Base-by-base conservation (phyloP, 2,797 vertebrate species). In the Scarus forsteni region DNA sequence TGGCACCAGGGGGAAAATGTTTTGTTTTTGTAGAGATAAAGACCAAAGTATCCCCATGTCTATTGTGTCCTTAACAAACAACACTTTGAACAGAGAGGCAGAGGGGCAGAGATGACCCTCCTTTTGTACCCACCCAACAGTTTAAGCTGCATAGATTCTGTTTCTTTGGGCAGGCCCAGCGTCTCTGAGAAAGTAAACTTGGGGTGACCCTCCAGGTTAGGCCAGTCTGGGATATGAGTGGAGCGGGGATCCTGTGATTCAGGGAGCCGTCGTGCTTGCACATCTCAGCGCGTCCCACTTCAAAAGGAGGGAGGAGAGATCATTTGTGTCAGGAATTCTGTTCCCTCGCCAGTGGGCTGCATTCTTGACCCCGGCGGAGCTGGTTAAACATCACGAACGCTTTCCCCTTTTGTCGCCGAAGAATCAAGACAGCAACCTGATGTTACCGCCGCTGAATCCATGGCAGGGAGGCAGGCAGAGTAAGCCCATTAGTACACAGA, bases 111-210 rank as follows among this genome's bases (percentile, higher is more conserved):
- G 75, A 72, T 81, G 84, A 80, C 85, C 89, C 86, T 74, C 80
- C 87, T 50, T 92, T 94, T 93, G 89, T 92, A 83, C 70, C 68
- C 65, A 70, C 52, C 81, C 82, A 89, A 92, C 88, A 93, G 88
- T 94, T 94, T 95, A 94, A 95, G 92, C 93, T 89, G 91, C 88
- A 92, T 87, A 93, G 92, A 94, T 93, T 94, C 90, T 88, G 93
- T 94, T 94, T 92, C 92, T 94, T 92, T 92, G 89, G 81, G 81
- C 79, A 67, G 77, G 69, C 70, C 88, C 83, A 75, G 73, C 66
- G 69, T 85, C 93, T 94, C 94, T 96, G 95, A 96, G 95, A 96
- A 96, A 95, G 95, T 95, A 95, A 96, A 96, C 95, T 95, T 68
- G 81, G 85, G 84, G 72, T 95, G 95, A 96, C 95, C 95, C 91